A percentile compares a stretch with the other conserved stretches of the same genome.
Conservation (phyloP, 2,888 invertebrate species). For the Enchytraeus crypticus region DNA sequence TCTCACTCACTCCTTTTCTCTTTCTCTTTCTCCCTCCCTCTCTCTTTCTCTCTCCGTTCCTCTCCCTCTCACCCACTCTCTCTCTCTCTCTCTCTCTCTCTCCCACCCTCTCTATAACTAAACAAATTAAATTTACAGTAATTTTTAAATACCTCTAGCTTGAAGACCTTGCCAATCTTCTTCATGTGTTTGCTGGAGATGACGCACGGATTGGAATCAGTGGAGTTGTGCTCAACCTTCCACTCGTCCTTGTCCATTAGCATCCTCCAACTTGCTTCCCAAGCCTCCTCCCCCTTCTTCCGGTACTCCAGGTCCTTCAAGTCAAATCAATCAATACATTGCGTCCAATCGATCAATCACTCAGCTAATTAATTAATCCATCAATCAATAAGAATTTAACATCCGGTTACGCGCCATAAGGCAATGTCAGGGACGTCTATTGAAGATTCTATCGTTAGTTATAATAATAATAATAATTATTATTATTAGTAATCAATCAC, state of each 20-base stretch:
- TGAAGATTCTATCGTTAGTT: no score
- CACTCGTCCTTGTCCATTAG: conserved; percentile 11
- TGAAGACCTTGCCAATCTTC: conserved; percentile 15
- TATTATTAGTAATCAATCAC: no score
- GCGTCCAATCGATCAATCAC: no score
- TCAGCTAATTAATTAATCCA: no score
- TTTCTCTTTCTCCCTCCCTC: neutral
- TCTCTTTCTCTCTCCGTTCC: neutral
- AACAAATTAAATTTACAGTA: neutral
- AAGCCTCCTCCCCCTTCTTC: conserved; percentile 10
- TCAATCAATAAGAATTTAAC: no score
- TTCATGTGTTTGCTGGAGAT: conserved; percentile 11
- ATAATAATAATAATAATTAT: no score
- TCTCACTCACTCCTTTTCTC: no score
- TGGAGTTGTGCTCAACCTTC: conserved; percentile 11
- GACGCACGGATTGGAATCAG: neutral
- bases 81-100: no score
- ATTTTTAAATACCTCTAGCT: conserved; percentile 12
- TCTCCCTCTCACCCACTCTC: no score
- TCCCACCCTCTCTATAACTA: no score
- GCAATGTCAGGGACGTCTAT: no score
- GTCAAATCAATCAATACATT: neutral
- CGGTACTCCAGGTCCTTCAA: conserved; percentile 14
- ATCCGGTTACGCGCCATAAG: no score
- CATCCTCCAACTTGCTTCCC: conserved; percentile 17